A percentile compares a stretch with the other conserved stretches of the same genome.
phyloP scores from a whole-genome alignment of 2,113 vertebrate genomes.

The Meles meles region DNA sequence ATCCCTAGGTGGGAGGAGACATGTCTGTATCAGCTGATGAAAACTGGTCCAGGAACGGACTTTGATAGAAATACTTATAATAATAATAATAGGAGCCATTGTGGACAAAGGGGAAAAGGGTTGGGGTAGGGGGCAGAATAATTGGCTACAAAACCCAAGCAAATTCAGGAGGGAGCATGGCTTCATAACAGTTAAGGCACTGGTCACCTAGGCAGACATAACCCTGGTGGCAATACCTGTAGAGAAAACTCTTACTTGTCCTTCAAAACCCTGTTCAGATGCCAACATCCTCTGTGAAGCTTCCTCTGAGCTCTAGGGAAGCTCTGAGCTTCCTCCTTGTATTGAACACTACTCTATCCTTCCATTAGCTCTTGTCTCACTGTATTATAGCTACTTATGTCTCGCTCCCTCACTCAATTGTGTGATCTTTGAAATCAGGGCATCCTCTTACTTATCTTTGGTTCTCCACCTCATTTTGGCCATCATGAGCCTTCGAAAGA shows the following conservation, averaged over 20 bases:
- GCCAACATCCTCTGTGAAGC: not conserved
- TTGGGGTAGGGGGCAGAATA: not conserved
- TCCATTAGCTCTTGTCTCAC: not conserved
- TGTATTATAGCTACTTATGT: not conserved
- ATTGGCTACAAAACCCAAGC: not conserved
- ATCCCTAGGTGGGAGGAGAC: not conserved
- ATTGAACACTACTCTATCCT: not conserved
- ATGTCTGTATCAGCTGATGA: not conserved
- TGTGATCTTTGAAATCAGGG: not conserved
- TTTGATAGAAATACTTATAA: constrained; percentile 25
- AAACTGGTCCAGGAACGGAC: not conserved
- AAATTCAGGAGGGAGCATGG: not conserved
- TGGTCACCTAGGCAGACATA: not conserved
- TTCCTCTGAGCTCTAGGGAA: not conserved
- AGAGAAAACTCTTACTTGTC: not conserved
- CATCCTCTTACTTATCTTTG: not conserved
- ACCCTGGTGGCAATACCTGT: not conserved
- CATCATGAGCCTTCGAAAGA: not conserved
- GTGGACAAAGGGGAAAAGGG: not conserved
- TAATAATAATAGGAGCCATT: not conserved
- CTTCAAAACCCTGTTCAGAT: not conserved
- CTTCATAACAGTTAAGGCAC: not conserved
- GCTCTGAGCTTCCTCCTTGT: not conserved
- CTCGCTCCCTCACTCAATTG: constrained; percentile 13
- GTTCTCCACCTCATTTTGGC: not conserved